phyloP scores from a whole-genome alignment of 2,888 invertebrate species.

The Hirtodrosophila alboralis region DNA sequence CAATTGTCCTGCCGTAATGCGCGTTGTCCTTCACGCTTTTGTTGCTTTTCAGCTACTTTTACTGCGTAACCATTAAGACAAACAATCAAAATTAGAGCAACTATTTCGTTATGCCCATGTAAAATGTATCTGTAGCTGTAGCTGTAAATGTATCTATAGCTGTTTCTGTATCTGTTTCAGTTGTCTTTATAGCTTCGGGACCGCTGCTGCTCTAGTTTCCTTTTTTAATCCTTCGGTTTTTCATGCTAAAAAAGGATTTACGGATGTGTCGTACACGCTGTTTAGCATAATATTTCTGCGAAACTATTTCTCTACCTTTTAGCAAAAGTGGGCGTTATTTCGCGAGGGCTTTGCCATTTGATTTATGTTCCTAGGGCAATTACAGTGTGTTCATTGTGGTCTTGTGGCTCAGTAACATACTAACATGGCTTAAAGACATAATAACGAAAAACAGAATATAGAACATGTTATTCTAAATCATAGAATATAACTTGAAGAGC shows the following conservation, averaged over 20 bases:
- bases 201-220: conserved; percentile 73
- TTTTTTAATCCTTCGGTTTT: conserved; percentile 80
- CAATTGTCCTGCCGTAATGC: conserved; percentile 59
- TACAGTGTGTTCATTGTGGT: conserved; percentile 3
- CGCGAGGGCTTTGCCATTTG: conserved; percentile 38
- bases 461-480: no score
- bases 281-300: conserved; percentile 69
- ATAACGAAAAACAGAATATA: no score
- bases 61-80: conserved; percentile 68
- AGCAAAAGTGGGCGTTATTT: conserved; percentile 56
- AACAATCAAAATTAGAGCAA: conserved; percentile 80
- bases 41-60: conserved; percentile 64
- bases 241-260: conserved; percentile 78
- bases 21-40: conserved; percentile 69
- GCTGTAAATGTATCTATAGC: conserved; percentile 6
- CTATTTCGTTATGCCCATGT: conserved; percentile 52
- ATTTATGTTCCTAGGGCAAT: conserved; percentile 56
- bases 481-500: no score
- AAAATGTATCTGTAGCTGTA: conserved; percentile 10
- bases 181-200: conserved; percentile 3
- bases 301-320: conserved; percentile 18
- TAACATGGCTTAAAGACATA: no score
- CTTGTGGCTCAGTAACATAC: neutral
- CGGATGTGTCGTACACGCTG: conserved; percentile 49
- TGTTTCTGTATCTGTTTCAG: conserved; percentile 9